phyloP scores from a whole-genome alignment of 2,113 vertebrate species.

The Camelus dromedarius region DNA sequence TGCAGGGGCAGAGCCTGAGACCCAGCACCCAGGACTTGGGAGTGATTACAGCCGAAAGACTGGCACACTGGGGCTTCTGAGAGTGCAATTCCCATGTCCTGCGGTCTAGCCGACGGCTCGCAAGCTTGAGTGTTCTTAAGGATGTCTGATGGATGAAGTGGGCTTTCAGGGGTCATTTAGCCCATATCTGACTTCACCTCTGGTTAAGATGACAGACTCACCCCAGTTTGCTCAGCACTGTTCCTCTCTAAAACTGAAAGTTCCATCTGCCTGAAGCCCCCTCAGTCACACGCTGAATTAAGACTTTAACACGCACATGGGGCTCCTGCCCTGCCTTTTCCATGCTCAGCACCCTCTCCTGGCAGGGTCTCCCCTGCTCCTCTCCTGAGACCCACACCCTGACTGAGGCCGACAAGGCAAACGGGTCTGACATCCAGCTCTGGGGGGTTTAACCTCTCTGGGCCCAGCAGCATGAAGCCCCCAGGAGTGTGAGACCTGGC shows the following conservation, averaged over 20 bases:
- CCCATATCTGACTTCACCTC: background rate
- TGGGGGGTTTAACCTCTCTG: fast-evolving
- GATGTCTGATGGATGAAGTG: background rate
- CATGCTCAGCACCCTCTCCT: background rate
- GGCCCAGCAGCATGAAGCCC: no score
- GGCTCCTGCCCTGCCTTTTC: background rate
- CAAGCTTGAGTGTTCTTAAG: background rate
- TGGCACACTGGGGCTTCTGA: background rate
- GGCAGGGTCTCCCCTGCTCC: no score
- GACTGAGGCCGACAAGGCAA: background rate
- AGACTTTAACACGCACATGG: background rate
- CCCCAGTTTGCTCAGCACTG: background rate
- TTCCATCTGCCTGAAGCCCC: background rate
- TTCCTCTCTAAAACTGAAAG: background rate
- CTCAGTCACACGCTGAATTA: background rate
- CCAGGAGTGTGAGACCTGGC: fast-evolving
- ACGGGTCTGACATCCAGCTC: background rate
- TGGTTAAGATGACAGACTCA: background rate
- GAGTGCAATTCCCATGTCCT: fast-evolving
- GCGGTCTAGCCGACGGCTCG: background rate
- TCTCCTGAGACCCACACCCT: background rate
- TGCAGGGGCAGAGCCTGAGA: background rate
- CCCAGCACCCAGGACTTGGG: no score
- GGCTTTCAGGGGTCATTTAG: background rate
- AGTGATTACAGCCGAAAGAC: background rate